These are phyloP conservation scores for Coranthus polyacanthus DNA, from an alignment of 2,797 vertebrate species.

Conservation along the genomic window DNA sequence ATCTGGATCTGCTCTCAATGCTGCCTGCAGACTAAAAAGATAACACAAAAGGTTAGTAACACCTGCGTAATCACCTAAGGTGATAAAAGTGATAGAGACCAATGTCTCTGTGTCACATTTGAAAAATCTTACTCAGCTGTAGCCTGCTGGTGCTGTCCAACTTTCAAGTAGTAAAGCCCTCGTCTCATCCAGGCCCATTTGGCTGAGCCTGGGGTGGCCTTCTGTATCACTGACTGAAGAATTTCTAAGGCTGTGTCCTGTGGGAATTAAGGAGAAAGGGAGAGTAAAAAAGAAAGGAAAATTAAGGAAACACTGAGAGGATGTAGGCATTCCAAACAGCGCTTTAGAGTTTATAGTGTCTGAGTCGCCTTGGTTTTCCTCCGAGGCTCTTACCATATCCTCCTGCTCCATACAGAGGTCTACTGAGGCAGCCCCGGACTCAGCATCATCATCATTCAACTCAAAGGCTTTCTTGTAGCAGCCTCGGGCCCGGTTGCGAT, in stretches of 20 bases:
- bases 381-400: slow-evolving; percentile 87
- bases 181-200: slow-evolving; percentile 99
- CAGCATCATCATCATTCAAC: slow-evolving; percentile 86
- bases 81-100: background rate
- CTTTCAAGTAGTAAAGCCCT: slow-evolving; percentile 93
- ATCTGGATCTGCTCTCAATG: slow-evolving; percentile 94
- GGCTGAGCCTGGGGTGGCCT: slow-evolving; percentile 90
- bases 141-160: slow-evolving; percentile 89
- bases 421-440: slow-evolving; percentile 92
- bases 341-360: no score
- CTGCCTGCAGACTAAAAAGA: slow-evolving; percentile 89
- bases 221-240: slow-evolving; percentile 90
- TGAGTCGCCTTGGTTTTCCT: background rate
- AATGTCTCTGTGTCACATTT: background rate
- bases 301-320: background rate
- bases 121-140: slow-evolving; percentile 89
- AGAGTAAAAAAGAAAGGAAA: background rate
- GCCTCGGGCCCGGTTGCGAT: slow-evolving; percentile 90
- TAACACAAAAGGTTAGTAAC: background rate
- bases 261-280: slow-evolving; percentile 15
- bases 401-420: slow-evolving; percentile 92
- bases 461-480: slow-evolving; percentile 98
- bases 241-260: slow-evolving; percentile 91
- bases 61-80: background rate
- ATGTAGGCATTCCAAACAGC: background rate